Percentiles rank a stretch among this genome's conserved stretches.
phyloP scores from a whole-genome alignment of 2,888 invertebrate genomes.

The Timema podura region DNA sequence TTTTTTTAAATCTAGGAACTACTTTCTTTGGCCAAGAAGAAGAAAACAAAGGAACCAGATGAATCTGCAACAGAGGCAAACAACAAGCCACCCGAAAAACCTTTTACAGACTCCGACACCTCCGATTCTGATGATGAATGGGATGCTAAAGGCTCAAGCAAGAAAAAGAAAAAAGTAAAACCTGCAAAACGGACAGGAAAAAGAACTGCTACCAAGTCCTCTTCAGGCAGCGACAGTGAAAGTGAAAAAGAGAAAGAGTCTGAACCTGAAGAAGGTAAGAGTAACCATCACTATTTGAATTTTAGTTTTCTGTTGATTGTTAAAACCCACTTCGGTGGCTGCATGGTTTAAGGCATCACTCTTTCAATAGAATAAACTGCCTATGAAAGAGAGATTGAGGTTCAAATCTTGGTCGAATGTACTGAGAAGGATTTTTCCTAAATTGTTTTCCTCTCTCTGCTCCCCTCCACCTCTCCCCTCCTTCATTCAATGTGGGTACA shows the following conservation, averaged over 20 bases:
- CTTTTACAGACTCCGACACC: conserved; percentile 45
- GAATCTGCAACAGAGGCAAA: conserved; percentile 21
- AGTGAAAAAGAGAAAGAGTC: conserved; percentile 55
- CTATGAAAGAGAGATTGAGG: too few relatives aligned
- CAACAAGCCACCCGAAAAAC: conserved; percentile 34
- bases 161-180: conserved; percentile 47
- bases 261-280: conserved; percentile 75
- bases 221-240: conserved; percentile 45
- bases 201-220: conserved; percentile 38
- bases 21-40: conserved; percentile 75
- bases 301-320: too few relatives aligned
- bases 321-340: too few relatives aligned
- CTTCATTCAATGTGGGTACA: too few relatives aligned
- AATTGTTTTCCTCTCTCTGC: too few relatives aligned
- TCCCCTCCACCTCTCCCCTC: too few relatives aligned
- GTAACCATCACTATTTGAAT: too few relatives aligned
- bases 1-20: conserved; percentile 60
- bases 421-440: too few relatives aligned
- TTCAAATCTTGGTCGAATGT: too few relatives aligned
- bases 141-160: conserved; percentile 44
- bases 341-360: too few relatives aligned
- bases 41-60: conserved; percentile 54
- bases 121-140: conserved; percentile 54
- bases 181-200: conserved; percentile 45
- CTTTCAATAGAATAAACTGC: too few relatives aligned